Evolutionary conservation across 1,140 invertebrate species (phyloP), one percentile per base, ranked within the genome.

Genomic region (Homarus americanus): DNA sequence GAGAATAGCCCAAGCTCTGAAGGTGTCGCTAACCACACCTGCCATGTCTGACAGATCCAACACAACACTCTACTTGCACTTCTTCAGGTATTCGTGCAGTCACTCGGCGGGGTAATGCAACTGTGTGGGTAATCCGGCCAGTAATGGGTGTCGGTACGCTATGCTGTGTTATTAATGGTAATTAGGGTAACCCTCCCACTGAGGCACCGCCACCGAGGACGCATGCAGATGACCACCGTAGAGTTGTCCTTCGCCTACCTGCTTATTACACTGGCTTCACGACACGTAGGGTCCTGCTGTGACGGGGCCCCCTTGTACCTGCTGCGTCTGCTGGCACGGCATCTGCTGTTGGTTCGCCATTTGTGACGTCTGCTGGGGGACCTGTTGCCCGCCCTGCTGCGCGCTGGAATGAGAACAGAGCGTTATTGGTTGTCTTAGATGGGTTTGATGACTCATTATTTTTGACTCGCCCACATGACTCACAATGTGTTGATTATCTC

Each of bases 251-350:
- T 58, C 75, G 72, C 88, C 73, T 90, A 90, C 88, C 88, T 90
- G 88, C 63, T 90, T 49, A 90, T 90, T 78, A 90, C 73, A 83
- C 88, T 90, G 88, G 72, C 80, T 90, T 90, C 88, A 90, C 88
- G 88, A 90, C 41, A 90, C 88, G 88, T 90, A 90, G 72, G 88
- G 88, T 75, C 88, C 88, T 90, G 80, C 88, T 84, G 88, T 90
- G 88, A 90, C 80, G 88, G 88, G 88, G 80, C 88, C 88, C 69
- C 88, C 88, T 90, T 90, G 88, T 90, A 90, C 88, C 88, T 90
- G 88, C 88, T 90, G 87, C 80, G 80, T 76, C 80, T 90, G 87
- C 87, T 90, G 87, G 82, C 87, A 90, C 44, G 87, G 87, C 87
- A 90, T 90, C 87, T 90, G 87, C 87, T 90, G 87, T 83, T 83